Conservation (phyloP, 2,888 invertebrate species). For the Epirrhoe alternata region DNA sequence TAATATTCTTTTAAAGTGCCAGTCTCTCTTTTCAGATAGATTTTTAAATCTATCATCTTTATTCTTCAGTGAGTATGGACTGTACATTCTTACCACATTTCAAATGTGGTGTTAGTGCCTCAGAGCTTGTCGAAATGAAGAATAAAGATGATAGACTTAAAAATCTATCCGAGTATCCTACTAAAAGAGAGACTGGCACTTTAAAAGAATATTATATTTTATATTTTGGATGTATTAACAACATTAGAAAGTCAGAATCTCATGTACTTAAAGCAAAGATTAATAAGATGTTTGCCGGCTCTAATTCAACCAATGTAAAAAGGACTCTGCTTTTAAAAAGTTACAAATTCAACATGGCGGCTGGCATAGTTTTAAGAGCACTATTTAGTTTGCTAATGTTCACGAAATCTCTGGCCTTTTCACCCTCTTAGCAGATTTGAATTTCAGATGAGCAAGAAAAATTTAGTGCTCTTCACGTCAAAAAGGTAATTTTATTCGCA, state of each 20-base stretch:
- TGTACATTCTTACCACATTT: no score
- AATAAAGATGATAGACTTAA: no score
- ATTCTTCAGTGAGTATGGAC: no score
- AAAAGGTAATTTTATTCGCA: conserved; percentile 14
- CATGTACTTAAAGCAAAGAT: not conserved
- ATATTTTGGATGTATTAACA: no score
- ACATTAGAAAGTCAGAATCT: not conserved
- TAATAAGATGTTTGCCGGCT: conserved; percentile 5
- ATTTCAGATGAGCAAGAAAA: conserved; percentile 38
- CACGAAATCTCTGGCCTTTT: conserved; percentile 27
- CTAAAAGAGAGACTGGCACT: no score
- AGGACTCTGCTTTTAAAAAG: conserved; percentile 12
- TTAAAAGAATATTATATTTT: no score
- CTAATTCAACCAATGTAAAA: conserved; percentile 10
- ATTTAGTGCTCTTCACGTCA: conserved; percentile 27
- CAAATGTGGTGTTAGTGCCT: no score
- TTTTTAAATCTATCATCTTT: no score
- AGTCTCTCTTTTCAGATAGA: no score
- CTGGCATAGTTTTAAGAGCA: conserved; percentile 30
- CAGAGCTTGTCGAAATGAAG: no score
- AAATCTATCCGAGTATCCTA: no score
- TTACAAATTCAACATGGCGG: conserved; percentile 27
- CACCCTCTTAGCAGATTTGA: conserved; percentile 33
- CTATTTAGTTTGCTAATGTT: conserved; percentile 36
- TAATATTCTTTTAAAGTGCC: no score